Evolutionary conservation across 2,797 vertebrate species (phyloP).

Genomic region (Chrosomus eos): DNA sequence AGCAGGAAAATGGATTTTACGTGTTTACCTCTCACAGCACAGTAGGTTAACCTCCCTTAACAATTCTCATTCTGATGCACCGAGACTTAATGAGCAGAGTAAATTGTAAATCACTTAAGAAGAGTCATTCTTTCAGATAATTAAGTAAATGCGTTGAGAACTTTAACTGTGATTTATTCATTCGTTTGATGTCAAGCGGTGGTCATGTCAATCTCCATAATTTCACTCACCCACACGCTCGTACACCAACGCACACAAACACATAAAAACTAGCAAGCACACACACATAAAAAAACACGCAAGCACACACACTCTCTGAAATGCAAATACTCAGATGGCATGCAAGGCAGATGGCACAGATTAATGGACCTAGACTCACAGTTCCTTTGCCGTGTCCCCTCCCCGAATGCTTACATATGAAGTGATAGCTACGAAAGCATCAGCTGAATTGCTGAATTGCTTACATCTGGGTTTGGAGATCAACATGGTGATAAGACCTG

Average conservation of each 20-base stretch:
- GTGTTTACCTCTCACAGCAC: slow-evolving; percentile 40
- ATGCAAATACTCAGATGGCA: slow-evolving; percentile 51
- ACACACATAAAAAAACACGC: not conserved
- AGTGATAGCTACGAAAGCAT: slow-evolving; percentile 13
- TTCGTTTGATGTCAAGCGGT: slow-evolving; percentile 39
- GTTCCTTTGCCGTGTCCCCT: slow-evolving; percentile 30
- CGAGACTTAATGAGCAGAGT: slow-evolving; percentile 34
- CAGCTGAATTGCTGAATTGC: slow-evolving; percentile 32
- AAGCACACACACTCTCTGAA: slow-evolving; percentile 28
- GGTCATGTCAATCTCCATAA: slow-evolving; percentile 43
- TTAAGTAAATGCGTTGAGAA: slow-evolving; percentile 30
- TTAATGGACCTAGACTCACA: slow-evolving; percentile 38
- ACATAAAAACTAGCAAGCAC: not conserved
- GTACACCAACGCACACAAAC: not conserved
- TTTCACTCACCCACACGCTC: slow-evolving; percentile 25
- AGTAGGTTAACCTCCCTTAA: slow-evolving; percentile 43
- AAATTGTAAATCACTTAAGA: slow-evolving; percentile 44
- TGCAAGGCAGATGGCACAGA: slow-evolving; percentile 42
- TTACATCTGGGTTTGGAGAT: slow-evolving; percentile 38
- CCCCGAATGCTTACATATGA: slow-evolving; percentile 32
- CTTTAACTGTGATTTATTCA: slow-evolving; percentile 38
- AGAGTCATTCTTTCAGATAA: slow-evolving; percentile 42
- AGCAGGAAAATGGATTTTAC: slow-evolving; percentile 20
- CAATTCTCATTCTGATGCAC: slow-evolving; percentile 30
- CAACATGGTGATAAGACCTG: slow-evolving; percentile 40